Conservation (phyloP, 2,113 vertebrate genomes). For the Chamaea fasciata region DNA sequence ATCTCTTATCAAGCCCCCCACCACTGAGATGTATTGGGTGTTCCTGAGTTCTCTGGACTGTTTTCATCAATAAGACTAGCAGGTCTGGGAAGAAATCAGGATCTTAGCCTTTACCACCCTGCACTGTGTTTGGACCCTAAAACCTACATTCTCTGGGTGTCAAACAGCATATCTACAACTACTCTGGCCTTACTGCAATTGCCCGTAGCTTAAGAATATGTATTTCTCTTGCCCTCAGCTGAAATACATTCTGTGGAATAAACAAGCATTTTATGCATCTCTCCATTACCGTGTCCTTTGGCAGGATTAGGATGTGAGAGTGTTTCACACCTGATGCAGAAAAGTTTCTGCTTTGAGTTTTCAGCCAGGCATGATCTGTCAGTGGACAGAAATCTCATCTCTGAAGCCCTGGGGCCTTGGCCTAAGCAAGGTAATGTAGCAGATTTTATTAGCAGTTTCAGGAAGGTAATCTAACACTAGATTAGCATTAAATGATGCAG, state of each 20-base stretch:
- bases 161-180: background rate
- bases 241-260: background rate
- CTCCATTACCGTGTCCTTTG: background rate
- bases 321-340: background rate
- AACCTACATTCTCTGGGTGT: background rate
- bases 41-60: background rate
- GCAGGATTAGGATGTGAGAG: background rate
- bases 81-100: background rate
- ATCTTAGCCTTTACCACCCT: background rate
- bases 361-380: background rate
- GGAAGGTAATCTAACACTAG: conserved; percentile 21
- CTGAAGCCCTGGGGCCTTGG: background rate
- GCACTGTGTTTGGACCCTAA: background rate
- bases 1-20: background rate
- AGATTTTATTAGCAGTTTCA: conserved; percentile 36
- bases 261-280: background rate
- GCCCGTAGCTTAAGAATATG: background rate
- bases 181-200: background rate
- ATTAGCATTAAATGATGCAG: conserved; percentile 38
- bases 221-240: background rate
- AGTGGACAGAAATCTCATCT: conserved; percentile 33
- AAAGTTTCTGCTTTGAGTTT: background rate
- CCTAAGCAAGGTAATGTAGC: background rate
- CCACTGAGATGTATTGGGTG: background rate
- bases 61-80: background rate